phyloP scores from a whole-genome alignment of 2,797 vertebrate genomes.

The Sarcophilus harrisii region DNA sequence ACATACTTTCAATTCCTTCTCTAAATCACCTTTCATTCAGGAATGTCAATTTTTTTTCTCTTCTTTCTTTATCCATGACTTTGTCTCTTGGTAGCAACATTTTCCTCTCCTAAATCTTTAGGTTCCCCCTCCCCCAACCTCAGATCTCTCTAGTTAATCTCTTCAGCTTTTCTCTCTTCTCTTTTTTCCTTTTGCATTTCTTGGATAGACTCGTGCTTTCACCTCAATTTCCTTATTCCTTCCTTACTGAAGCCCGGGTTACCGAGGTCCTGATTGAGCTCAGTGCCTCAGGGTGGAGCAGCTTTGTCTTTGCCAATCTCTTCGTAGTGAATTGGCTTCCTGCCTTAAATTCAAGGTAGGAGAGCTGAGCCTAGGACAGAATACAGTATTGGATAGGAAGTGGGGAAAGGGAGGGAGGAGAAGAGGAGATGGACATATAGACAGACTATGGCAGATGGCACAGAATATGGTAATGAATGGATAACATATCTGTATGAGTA shows the following conservation, averaged over 20 bases:
- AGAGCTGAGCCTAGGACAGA: neutral
- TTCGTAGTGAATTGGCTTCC: conserved; percentile 14
- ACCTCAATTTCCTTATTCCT: neutral
- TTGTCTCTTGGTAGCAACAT: neutral
- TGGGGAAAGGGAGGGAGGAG: neutral
- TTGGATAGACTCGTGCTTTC: neutral
- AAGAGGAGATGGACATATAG: neutral
- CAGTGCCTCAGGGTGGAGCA: neutral
- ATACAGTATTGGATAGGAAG: neutral
- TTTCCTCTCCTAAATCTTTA: neutral
- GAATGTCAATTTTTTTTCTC: neutral
- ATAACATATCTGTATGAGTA: neutral
- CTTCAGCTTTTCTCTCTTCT: neutral
- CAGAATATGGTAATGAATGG: neutral
- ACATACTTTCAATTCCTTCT: neutral
- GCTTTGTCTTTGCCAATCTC: neutral
- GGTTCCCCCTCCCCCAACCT: neutral
- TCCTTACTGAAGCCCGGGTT: neutral
- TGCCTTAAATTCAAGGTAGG: neutral
- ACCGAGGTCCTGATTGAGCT: neutral
- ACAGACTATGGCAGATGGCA: neutral
- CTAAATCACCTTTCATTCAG: neutral
- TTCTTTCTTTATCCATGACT: neutral
- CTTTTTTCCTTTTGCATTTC: neutral
- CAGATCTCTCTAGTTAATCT: neutral